These are phyloP conservation scores for Linnaemya vulpina DNA, from an alignment of 2,888 invertebrate species.

Conservation along the genomic window DNA sequence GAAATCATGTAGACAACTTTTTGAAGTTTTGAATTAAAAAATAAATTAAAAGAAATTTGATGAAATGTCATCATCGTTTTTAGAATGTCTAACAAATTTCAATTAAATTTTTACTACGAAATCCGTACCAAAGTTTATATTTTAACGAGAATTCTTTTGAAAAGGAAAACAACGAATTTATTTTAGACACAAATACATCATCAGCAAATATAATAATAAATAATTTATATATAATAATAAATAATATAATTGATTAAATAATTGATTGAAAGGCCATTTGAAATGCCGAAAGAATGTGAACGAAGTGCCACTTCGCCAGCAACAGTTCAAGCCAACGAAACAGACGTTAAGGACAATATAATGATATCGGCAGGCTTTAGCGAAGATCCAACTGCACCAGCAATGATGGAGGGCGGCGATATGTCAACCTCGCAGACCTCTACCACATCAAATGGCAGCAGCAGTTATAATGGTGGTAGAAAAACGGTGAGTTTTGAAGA, in stretches of 20 bases:
- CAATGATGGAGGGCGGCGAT: slow-evolving; percentile 75
- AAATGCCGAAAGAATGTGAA: slow-evolving; percentile 75
- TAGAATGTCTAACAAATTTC: slow-evolving; percentile 46
- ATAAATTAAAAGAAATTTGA: not conserved
- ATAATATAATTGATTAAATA: slow-evolving; percentile 33
- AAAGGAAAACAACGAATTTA: slow-evolving; percentile 64
- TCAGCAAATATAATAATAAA: not conserved
- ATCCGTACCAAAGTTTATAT: slow-evolving; percentile 70
- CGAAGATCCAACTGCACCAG: slow-evolving; percentile 58
- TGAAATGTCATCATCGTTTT: slow-evolving; percentile 40
- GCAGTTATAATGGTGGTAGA: slow-evolving; percentile 74
- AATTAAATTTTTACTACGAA: slow-evolving; percentile 44
- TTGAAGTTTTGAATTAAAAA: not conserved
- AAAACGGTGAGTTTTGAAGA: slow-evolving; percentile 77
- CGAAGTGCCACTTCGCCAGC: slow-evolving; percentile 70
- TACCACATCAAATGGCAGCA: slow-evolving; percentile 75
- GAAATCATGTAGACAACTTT: not conserved
- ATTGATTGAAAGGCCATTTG: slow-evolving; percentile 53
- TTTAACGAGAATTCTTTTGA: slow-evolving; percentile 59
- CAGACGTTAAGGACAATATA: slow-evolving; percentile 50
- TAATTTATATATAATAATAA: no score
- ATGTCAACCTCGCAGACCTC: slow-evolving; percentile 78
- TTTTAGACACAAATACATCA: slow-evolving; percentile 19
- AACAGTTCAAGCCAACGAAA: slow-evolving; percentile 54
- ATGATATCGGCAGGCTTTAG: slow-evolving; percentile 47